Evolutionary conservation across 1,140 invertebrate genomes (phyloP), one percentile per base, ranked within the genome.

Genomic region (Amphibalanus amphitrite): DNA sequence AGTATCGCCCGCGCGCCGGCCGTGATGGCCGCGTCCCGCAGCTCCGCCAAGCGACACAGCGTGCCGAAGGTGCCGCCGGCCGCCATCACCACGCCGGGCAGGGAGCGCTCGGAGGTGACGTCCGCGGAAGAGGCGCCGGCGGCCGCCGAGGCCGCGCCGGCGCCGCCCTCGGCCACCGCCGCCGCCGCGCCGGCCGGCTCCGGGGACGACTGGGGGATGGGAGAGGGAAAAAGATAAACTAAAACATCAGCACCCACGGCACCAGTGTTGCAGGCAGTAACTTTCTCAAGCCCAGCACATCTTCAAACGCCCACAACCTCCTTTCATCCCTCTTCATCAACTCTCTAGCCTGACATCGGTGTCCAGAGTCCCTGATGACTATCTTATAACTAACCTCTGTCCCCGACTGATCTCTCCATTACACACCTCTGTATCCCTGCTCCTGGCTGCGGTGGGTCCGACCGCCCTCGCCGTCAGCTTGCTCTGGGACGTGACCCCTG

Each of bases 21-120:
- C 71, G 47, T 59, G 47, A 71, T 67, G 71, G 71, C 59, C 15
- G 68, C 71, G 25, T 69, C 33, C 0, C 64, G 40, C 67, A 69
- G 67, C 71, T 80, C 80, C 33, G 82, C 79, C 17, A 85, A 76
- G 71, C 82, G 80, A 72, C 84, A 83, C n/a, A 85, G 75, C 78
- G 83, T 81, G 28, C 81, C 78, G 79, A 84, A 85, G 15, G 84
- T 81, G 73, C 83, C 79, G 68, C 79, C 82, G 67, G 77, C 75
- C 10, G 83, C 81, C 81, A 85, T 84, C 10, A 85, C 80, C 38
- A 84, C 82, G 26, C 83, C 83, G 69, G 84, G 84, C 40, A 84
- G 76, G 72, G 6, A 59, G 47, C 47, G 47, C 47, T 59, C 47
- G 1, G 47, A 59, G 47, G 13, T 59, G 47, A 59, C 47, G 47